A percentile compares a stretch with the other conserved stretches of the same genome.
Evolutionary conservation across 2,113 vertebrate genomes (phyloP).

Genomic region (Anolis carolinensis): DNA sequence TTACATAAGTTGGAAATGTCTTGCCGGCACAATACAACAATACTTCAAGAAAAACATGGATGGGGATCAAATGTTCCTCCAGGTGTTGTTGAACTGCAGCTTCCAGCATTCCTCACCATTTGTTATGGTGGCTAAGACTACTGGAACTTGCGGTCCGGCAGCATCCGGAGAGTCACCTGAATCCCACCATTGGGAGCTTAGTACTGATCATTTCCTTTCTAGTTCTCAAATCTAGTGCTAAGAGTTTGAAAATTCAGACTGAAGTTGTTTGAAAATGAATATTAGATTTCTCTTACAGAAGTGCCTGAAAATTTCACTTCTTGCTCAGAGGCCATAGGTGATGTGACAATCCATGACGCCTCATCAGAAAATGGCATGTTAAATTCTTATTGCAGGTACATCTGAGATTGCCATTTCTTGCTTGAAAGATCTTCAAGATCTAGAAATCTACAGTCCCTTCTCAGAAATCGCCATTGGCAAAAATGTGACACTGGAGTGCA

Average conservation of each 20-base stretch:
- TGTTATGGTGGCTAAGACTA: no score
- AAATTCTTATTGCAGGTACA: neutral
- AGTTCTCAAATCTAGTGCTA: neutral
- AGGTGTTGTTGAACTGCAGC: no score
- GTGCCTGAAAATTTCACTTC: neutral
- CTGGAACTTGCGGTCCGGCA: no score
- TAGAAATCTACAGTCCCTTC: neutral
- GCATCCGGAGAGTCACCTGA: no score
- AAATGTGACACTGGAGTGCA: slow-evolving; percentile 14
- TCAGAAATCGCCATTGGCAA: neutral
- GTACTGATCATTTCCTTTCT: no score
- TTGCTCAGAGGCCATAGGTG: neutral
- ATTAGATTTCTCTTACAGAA: neutral
- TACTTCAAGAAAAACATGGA: no score
- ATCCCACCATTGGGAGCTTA: no score
- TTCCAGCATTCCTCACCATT: no score
- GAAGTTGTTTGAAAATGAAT: neutral
- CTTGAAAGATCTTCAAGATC: slow-evolving; percentile 5
- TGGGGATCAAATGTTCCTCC: no score
- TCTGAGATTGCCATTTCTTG: neutral
- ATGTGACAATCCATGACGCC: neutral
- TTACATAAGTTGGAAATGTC: no score
- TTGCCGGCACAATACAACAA: no score
- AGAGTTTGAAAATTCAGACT: neutral
- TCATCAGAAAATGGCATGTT: neutral